Percentiles rank a stretch among this genome's conserved stretches.
Evolutionary conservation across 2,797 vertebrate genomes (phyloP).

Genomic region (Lepilemur ruficaudatus): DNA sequence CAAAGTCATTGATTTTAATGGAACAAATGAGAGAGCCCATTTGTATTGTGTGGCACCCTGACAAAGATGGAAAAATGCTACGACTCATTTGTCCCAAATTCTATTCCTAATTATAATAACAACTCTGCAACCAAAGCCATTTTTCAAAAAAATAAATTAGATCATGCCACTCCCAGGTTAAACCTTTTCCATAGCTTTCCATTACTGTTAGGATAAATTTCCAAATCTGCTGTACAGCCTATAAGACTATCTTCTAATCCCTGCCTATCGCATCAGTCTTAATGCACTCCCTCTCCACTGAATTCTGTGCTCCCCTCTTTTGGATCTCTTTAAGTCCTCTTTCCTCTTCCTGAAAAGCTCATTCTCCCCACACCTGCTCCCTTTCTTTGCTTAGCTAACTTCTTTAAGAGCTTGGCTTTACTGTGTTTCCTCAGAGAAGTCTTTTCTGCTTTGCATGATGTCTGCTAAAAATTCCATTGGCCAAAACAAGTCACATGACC

Average conservation of each 20-base stretch:
- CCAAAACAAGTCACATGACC: neutral
- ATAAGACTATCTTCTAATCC: neutral
- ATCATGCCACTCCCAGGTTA: constrained; percentile 22
- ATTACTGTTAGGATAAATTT: neutral
- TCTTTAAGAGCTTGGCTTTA: neutral
- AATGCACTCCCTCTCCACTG: neutral
- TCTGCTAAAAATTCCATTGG: neutral
- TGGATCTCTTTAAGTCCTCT: neutral
- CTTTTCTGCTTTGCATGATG: neutral
- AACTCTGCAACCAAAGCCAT: constrained; percentile 34
- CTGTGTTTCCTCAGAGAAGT: constrained; percentile 5
- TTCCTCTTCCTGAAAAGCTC: constrained; percentile 32
- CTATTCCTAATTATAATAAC: constrained; percentile 54
- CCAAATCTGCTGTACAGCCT: neutral
- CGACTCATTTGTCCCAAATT: constrained; percentile 61
- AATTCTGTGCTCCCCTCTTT: neutral
- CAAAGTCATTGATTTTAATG: constrained; percentile 76
- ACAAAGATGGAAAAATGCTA: constrained; percentile 61
- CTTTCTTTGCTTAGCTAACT: neutral
- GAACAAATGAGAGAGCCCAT: constrained; percentile 68
- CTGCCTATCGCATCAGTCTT: neutral
- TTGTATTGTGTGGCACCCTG: constrained; percentile 58
- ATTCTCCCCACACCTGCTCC: neutral
- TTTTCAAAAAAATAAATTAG: constrained; percentile 51
- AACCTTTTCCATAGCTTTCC: constrained; percentile 25